phyloP scores from a whole-genome alignment of 2,113 vertebrate genomes.

The Engystomops pustulosus region DNA sequence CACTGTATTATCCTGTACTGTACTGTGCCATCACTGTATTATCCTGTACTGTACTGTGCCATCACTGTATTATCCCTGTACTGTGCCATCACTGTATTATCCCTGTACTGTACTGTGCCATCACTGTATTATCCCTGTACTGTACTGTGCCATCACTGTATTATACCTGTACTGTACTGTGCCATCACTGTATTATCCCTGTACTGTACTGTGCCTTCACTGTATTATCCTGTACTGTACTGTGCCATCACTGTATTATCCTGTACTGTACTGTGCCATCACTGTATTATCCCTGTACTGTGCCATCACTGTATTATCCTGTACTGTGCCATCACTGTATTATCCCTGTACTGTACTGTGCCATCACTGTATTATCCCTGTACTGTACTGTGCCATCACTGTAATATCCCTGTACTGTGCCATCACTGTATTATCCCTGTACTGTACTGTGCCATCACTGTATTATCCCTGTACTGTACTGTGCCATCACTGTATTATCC shows the following conservation, averaged over 20 bases:
- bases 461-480: background rate
- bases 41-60: no score
- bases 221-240: background rate
- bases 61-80: no score
- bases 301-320: no score
- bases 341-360: conserved; percentile 7
- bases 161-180: no score
- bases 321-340: background rate
- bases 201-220: background rate
- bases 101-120: no score
- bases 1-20: no score
- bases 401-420: background rate
- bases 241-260: background rate
- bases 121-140: no score
- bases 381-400: background rate
- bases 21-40: no score
- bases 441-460: conserved; percentile 5
- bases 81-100: no score
- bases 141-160: no score
- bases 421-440: background rate
- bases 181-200: background rate
- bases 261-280: no score
- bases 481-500: conserved; percentile 11
- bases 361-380: background rate
- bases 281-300: no score